Evolutionary conservation across 2,113 vertebrate species (phyloP).

Genomic region (Oreochromis tanganicae): DNA sequence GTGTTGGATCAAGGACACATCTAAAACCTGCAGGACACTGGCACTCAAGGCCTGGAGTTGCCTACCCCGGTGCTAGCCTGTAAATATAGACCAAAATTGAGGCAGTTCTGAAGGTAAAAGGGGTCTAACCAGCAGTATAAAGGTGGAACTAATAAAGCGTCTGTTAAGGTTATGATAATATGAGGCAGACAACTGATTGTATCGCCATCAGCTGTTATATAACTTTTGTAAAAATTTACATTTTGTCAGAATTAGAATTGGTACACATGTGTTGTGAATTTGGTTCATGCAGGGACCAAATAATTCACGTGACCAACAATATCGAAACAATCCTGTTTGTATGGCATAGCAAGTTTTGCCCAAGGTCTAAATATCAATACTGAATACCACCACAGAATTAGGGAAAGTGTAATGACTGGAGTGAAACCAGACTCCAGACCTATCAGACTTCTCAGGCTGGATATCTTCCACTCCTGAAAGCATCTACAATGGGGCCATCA

Average conservation of each 20-base stretch:
- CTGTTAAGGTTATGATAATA: neutral
- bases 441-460: neutral
- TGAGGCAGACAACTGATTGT: neutral
- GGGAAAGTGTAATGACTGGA: neutral
- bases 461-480: neutral
- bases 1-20: too few species aligned
- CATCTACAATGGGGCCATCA: neutral
- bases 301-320: neutral
- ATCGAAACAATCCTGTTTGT: neutral
- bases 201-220: too few species aligned
- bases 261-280: neutral
- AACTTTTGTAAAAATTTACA: too few species aligned
- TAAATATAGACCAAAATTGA: neutral
- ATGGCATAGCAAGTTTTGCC: neutral
- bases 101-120: neutral
- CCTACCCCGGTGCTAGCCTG: neutral
- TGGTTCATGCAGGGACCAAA: neutral
- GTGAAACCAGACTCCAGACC: neutral
- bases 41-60: too few species aligned
- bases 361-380: neutral
- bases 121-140: neutral
- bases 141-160: neutral
- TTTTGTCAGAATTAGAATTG: too few species aligned
- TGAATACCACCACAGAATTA: neutral
- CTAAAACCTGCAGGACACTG: too few species aligned